Evolutionary conservation across 2,888 invertebrate species (phyloP).

Genomic region (Parnassius orleans): DNA sequence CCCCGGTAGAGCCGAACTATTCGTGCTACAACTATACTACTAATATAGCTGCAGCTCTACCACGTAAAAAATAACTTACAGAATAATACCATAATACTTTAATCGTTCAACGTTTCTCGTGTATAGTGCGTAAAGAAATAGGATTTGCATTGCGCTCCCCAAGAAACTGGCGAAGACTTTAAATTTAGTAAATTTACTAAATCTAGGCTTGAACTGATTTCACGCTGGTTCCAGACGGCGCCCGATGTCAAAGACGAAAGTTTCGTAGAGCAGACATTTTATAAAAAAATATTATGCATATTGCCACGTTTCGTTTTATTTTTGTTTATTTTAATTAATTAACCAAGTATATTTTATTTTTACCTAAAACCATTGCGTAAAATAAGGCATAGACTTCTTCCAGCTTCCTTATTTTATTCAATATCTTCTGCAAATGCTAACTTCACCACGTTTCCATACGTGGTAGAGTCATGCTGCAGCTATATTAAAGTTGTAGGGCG

Average conservation of each 20-base stretch:
- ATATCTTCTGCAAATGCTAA: too few relatives aligned
- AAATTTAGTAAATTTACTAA: conserved; percentile 76
- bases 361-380: too few relatives aligned
- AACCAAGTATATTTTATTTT: too few relatives aligned
- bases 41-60: too few relatives aligned
- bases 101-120: conserved; percentile 32
- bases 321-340: background rate
- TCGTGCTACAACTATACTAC: too few relatives aligned
- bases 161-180: conserved; percentile 70
- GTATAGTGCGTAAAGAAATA: conserved; percentile 45
- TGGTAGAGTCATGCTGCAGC: too few relatives aligned
- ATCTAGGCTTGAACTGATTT: conserved; percentile 74
- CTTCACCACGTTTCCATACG: too few relatives aligned
- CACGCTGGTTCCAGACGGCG: conserved; percentile 58
- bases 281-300: conserved; percentile 17
- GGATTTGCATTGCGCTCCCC: conserved; percentile 72
- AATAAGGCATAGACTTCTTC: too few relatives aligned
- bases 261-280: conserved; percentile 28
- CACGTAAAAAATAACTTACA: too few relatives aligned
- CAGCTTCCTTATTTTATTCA: too few relatives aligned
- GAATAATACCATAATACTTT: background rate
- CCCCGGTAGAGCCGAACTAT: too few relatives aligned
- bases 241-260: conserved; percentile 51
- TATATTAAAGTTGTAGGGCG: too few relatives aligned
- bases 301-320: conserved; percentile 1